A percentile compares a stretch with the other conserved stretches of the same genome.
These are phyloP conservation scores for Spisula subtruncata DNA, from an alignment of 2,888 invertebrate genomes.

Conservation along the genomic window DNA sequence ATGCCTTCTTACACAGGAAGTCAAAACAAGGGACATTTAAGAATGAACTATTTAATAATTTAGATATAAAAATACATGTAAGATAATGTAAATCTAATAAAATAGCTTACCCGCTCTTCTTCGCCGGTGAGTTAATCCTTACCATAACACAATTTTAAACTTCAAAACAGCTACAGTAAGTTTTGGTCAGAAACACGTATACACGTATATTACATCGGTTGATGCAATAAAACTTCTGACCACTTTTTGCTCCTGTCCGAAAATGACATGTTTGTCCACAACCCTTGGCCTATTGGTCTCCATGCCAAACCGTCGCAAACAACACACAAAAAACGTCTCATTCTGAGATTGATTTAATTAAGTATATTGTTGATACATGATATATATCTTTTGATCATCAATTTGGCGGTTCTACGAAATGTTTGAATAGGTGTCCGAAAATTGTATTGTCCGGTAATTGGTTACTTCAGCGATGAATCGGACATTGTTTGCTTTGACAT, in stretches of 20 bases:
- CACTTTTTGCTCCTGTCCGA: neutral
- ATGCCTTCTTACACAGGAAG: too few relatives aligned
- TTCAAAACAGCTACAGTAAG: neutral
- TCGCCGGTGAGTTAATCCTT: conserved; percentile 4
- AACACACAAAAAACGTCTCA: neutral
- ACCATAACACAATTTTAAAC: conserved; percentile 6
- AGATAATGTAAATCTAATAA: neutral
- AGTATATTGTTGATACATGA: neutral
- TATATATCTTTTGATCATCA: conserved; percentile 14
- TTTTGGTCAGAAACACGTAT: neutral
- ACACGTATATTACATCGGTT: neutral
- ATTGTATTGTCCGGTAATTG: conserved; percentile 19
- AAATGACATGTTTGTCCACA: neutral
- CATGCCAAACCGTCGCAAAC: neutral
- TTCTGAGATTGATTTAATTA: neutral
- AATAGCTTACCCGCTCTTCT: neutral
- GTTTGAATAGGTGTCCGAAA: conserved; percentile 1
- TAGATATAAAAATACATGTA: too few relatives aligned
- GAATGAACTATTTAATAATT: too few relatives aligned
- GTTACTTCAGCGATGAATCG: neutral
- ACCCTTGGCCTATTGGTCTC: neutral
- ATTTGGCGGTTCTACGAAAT: neutral
- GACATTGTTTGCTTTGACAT: neutral
- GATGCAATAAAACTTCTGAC: neutral
- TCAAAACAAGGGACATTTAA: too few relatives aligned